Evolutionary conservation across 2,113 vertebrate species (phyloP).

Genomic region (Phocoena sinus): DNA sequence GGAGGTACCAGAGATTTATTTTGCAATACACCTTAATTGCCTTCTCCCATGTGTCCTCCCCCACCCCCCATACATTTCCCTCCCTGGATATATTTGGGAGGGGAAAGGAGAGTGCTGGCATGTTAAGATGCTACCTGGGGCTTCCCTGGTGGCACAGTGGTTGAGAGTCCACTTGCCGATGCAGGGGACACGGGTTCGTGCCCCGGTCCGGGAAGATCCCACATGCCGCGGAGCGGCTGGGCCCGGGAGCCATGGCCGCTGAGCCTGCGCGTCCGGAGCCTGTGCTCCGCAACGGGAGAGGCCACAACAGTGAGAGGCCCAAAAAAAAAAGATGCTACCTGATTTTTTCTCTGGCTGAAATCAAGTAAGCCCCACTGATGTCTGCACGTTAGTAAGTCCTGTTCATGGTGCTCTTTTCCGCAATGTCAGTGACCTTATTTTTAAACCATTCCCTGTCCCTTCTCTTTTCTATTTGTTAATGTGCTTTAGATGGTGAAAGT

Average conservation of each 20-base stretch:
- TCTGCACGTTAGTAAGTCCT: accelerated
- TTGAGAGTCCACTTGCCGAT: too few relatives aligned
- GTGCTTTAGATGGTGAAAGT: conserved; percentile 41
- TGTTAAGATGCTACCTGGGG: neutral
- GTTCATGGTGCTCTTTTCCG: neutral
- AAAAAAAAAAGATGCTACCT: neutral
- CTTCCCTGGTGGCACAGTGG: too few relatives aligned
- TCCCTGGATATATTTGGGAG: neutral
- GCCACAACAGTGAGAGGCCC: too few relatives aligned
- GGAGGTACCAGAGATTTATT: neutral
- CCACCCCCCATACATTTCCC: accelerated
- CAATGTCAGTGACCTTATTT: neutral
- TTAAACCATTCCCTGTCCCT: neutral
- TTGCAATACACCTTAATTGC: neutral
- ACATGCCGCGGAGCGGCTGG: too few relatives aligned
- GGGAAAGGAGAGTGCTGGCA: neutral
- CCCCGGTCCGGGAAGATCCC: too few relatives aligned
- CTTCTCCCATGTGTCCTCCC: neutral
- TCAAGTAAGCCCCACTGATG: accelerated
- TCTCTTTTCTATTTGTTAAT: neutral
- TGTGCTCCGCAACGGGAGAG: too few relatives aligned
- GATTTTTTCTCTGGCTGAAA: neutral
- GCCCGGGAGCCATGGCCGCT: too few relatives aligned
- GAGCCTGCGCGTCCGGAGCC: too few relatives aligned
- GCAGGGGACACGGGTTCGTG: too few relatives aligned